These are phyloP conservation scores for Thaumetopoea pityocampa DNA, from an alignment of 1,140 invertebrate species.

Conservation along the genomic window DNA sequence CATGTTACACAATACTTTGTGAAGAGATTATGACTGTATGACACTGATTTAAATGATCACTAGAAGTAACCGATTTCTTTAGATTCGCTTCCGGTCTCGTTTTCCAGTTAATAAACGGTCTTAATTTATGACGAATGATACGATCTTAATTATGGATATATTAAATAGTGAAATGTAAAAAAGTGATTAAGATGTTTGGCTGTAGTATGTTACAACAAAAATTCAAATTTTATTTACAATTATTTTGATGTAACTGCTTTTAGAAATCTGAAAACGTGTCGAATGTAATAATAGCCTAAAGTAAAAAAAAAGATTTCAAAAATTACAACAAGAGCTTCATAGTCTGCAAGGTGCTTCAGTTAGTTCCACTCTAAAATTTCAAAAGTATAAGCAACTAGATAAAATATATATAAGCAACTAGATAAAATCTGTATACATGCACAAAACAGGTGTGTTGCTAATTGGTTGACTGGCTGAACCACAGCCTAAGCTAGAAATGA, in stretches of 20 bases:
- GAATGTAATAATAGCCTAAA: too few relatives aligned
- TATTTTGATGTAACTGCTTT: slow-evolving; percentile 6
- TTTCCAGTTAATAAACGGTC: slow-evolving; percentile 7
- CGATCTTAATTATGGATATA: background rate
- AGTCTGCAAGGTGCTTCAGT: background rate
- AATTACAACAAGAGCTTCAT: too few relatives aligned
- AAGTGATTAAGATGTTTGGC: too few relatives aligned
- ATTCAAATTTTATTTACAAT: too few relatives aligned
- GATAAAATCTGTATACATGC: too few relatives aligned
- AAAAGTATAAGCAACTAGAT: slow-evolving; percentile 6
- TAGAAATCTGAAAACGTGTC: slow-evolving; percentile 11
- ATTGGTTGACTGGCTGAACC: too few relatives aligned
- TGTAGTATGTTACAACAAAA: too few relatives aligned
- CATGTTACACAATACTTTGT: slow-evolving; percentile 45
- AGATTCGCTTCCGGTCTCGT: slow-evolving; percentile 37
- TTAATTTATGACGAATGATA: slow-evolving; percentile 6
- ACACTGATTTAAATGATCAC: slow-evolving; percentile 62
- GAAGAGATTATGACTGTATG: slow-evolving; percentile 60
- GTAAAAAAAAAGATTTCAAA: too few relatives aligned
- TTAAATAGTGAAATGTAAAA: background rate
- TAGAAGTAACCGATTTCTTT: slow-evolving; percentile 53
- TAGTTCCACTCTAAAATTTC: slow-evolving; percentile 11
- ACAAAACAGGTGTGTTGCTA: too few relatives aligned
- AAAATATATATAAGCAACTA: too few relatives aligned
- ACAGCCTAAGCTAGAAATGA: too few relatives aligned